Evolutionary conservation across 2,888 invertebrate genomes (phyloP), one percentile per base, ranked within the genome.

Genomic region (Xylota sylvarum): DNA sequence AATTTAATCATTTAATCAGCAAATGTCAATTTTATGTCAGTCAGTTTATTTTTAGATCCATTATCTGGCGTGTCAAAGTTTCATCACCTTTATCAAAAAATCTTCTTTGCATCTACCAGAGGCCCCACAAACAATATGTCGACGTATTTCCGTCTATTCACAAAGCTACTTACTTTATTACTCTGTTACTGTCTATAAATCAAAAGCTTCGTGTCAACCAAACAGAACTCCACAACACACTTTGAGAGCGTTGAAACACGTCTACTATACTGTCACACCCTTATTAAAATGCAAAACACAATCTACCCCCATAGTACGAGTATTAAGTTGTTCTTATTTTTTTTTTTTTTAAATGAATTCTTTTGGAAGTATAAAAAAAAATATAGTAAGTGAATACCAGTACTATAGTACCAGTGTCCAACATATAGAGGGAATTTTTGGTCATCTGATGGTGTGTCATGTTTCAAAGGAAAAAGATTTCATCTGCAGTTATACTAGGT

Each of bases 241-340:
- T 73, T 40, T 35, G 72, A 23, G 23, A 23, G 23, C 58, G 35
- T 46, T 64, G 74, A 43, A 14, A 14, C 64, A 58, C 60, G 58
- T 40, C 40, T n/a, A 30, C 37, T 32, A n/a, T n/a, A 55, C 17
- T 74, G 74, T 58, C 73, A 70, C 64, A 55, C 52, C 62, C 76
- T 70, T 48, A 85, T 85, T 80, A 60, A 70, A 70, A 85, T 85
- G 74, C 79, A 76, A 76, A 80, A 67, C 70, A 85, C 67, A 69
- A 72, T 43, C 74, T 40, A 46, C 35, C 35, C 58, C 70, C 19
- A 32, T 12, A 6, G 14, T 0, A 72, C 56, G 37, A 37, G 50
- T 35, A 62, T 56, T 30, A 40, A 70, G 30, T 56, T 52, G 17
- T 50, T 37, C 37, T 46, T 43, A 2, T 55, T 48, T 62, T 40